These are phyloP conservation scores for Rousettus madagascariensis DNA, from an alignment of 2,797 vertebrate genomes.

Conservation along the genomic window DNA sequence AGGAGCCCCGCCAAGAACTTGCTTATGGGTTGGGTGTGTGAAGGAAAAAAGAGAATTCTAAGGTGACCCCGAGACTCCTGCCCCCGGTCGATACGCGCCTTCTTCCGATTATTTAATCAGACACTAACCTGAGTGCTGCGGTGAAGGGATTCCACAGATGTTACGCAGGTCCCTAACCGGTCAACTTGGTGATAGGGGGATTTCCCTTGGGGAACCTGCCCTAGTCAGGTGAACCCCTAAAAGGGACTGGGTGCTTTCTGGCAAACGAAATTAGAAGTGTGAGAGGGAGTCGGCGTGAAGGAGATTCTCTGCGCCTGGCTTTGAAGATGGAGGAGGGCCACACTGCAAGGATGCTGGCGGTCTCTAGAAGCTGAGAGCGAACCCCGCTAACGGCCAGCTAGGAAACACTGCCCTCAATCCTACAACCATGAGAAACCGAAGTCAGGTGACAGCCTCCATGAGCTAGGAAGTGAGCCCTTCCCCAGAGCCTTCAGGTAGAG, in stretches of 20 bases:
- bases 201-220: neutral
- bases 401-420: neutral
- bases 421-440: neutral
- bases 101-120: neutral
- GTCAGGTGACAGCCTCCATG: neutral
- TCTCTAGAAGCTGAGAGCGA: neutral
- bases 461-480: neutral
- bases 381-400: neutral
- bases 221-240: neutral
- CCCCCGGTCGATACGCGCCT: rapidly evolving
- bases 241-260: neutral
- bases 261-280: neutral
- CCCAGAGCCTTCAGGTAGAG: neutral
- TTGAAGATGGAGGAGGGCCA: neutral
- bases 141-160: neutral
- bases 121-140: neutral
- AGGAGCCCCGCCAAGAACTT: too few relatives aligned
- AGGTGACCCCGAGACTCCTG: neutral
- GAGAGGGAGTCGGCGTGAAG: neutral
- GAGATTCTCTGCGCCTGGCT: neutral
- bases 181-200: neutral
- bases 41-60: neutral
- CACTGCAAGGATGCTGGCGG: neutral
- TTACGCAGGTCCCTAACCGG: neutral
- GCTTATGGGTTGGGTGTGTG: too few relatives aligned